phyloP scores from a whole-genome alignment of 2,797 vertebrate species.

The Melanogrammus aeglefinus region DNA sequence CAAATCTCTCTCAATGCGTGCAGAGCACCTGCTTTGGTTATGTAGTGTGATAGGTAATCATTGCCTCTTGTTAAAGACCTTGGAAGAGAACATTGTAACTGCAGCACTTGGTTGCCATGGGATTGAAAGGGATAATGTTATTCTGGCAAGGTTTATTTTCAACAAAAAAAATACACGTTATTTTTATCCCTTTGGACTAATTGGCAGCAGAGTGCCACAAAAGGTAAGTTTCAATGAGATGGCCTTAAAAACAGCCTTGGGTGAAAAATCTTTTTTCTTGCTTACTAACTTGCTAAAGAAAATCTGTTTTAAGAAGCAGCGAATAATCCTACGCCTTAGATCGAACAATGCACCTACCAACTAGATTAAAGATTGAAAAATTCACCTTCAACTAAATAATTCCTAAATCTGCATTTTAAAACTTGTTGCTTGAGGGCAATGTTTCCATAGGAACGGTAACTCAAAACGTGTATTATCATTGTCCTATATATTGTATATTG shows the following conservation, averaged over 20 bases:
- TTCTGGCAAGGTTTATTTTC: background rate
- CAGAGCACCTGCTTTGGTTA: background rate
- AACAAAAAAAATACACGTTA: background rate
- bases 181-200: too few species aligned
- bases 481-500: background rate
- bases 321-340: too few species aligned
- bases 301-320: background rate
- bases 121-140: background rate
- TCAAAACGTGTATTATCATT: background rate
- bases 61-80: background rate
- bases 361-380: too few species aligned
- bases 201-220: background rate
- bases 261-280: background rate
- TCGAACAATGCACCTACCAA: too few species aligned
- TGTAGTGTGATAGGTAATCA: background rate
- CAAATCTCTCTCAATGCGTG: background rate
- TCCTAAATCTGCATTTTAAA: background rate
- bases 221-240: background rate
- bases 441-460: background rate
- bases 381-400: background rate
- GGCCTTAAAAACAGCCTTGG: background rate
- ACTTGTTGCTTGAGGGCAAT: background rate
- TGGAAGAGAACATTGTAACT: background rate
- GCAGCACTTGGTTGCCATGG: background rate
- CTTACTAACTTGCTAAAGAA: background rate